Base-by-base conservation (phyloP, 2,797 vertebrate species). In the Momotus momota region DNA sequence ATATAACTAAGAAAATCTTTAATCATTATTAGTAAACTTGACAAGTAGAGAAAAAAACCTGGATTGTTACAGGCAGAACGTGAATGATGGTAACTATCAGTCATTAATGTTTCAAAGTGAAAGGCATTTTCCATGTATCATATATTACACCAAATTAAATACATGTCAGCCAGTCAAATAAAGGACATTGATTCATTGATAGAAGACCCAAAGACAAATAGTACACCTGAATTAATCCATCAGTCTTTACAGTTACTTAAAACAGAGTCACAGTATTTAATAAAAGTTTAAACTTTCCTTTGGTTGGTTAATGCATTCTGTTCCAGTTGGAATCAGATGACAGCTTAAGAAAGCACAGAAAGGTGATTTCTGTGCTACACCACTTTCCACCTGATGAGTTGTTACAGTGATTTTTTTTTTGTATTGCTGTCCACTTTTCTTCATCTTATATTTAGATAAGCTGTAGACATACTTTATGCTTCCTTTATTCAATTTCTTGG, bases 21-120 rank as follows among this genome's bases (percentile, higher is more conserved):
- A 95, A 94, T 94, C 81, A 79, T 86, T 96, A 94, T 95, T 96
- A 96, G 93, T 94, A 96, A 97, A 97, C 84, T 91, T 78, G 86
- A 95, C 93, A 60, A 94, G 81, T 69, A 67, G 31, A 69, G 90
- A 78, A 90, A 95, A 88, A 77, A 88, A 74, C 0, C n/a, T 64
- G n/a, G 74, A 89, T 67, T 87, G 67, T 41, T 93, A 79, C 40
- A 87, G 64, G 81, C 61, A 96, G 84, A 85, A 91, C 22, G 82
- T 93, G 94, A 94, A 74, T 38, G 90, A 96, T 71, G 41, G 86
- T 55, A 89, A 83, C 64, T 31, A 92, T 89, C 75, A 43, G 38
- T 92, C 81, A 89, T 73, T 92, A 93, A 81, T n/a, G 85, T 84
- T 90, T 95, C 87, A 72, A 94, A 94, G 52, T 48, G 45, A 91